Percentiles rank a stretch among this genome's conserved stretches.
These are phyloP conservation scores for Selene dorsalis DNA, from an alignment of 2,797 vertebrate species.

Conservation along the genomic window DNA sequence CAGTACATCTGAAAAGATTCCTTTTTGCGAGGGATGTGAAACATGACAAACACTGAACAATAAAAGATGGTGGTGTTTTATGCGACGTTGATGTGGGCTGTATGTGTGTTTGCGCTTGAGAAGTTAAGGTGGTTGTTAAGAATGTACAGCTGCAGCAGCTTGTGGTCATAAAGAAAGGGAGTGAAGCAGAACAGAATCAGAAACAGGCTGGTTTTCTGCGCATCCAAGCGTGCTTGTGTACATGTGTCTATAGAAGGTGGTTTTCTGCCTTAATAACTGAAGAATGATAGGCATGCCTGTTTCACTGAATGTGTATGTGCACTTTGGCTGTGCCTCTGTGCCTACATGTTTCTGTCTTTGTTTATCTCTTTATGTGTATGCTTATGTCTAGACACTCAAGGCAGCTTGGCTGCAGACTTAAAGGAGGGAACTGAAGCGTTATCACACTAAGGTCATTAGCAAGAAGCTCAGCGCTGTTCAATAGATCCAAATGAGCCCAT, in stretches of 20 bases:
- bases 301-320: constrained; percentile 33
- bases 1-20: not conserved
- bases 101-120: not conserved
- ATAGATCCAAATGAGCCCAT: constrained; percentile 67
- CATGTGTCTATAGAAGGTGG: constrained; percentile 21
- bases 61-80: not conserved
- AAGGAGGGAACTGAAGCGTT: constrained; percentile 62
- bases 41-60: not conserved
- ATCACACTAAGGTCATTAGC: constrained; percentile 68
- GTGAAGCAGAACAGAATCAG: constrained; percentile 36
- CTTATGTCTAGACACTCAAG: constrained; percentile 33
- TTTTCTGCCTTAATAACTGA: constrained; percentile 33
- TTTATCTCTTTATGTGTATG: constrained; percentile 27
- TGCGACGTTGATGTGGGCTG: not conserved
- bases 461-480: constrained; percentile 65
- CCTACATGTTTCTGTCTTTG: constrained; percentile 12
- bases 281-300: constrained; percentile 35
- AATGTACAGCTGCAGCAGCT: constrained; percentile 28
- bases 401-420: constrained; percentile 50
- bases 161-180: constrained; percentile 36
- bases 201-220: constrained; percentile 28
- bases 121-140: constrained; percentile 18
- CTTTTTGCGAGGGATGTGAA: not conserved
- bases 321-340: constrained; percentile 16
- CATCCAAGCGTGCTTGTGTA: constrained; percentile 22